Conservation (phyloP, 2,797 vertebrate species). For the Sebastolobus altivelis region DNA sequence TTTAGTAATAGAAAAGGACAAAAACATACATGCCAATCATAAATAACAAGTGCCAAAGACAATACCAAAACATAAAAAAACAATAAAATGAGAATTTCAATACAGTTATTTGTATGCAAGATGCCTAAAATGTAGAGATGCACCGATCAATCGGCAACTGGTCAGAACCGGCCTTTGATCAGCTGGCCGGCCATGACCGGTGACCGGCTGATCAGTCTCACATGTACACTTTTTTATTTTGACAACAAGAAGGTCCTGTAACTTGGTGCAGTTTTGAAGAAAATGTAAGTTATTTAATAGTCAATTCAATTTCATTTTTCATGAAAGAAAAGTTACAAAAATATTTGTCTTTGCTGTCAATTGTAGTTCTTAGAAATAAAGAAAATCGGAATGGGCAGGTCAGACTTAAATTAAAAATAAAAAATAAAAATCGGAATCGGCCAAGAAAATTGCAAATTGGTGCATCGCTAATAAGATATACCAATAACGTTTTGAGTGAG, state of each 20-base stretch:
- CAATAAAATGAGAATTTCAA: not conserved
- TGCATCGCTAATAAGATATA: not conserved
- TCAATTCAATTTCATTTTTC: fast-evolving
- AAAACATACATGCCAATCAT: not conserved
- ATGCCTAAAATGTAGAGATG: not conserved
- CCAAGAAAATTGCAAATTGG: not conserved
- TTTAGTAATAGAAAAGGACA: not conserved
- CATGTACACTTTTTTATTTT: not conserved
- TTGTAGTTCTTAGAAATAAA: not conserved
- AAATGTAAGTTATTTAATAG: not conserved
- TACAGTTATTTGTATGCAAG: too few species aligned
- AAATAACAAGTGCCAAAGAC: not conserved
- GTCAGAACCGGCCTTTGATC: too few species aligned
- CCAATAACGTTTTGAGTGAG: not conserved
- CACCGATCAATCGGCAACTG: too few species aligned
- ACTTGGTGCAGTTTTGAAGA: not conserved
- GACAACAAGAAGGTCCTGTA: not conserved
- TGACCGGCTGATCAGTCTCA: too few species aligned
- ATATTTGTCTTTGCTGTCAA: not conserved
- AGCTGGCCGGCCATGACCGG: fast-evolving
- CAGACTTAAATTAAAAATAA: too few species aligned
- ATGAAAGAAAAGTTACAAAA: not conserved
- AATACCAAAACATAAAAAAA: not conserved
- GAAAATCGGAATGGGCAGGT: not conserved
- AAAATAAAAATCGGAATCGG: too few species aligned